Percentiles rank a stretch among this genome's conserved stretches.
Conservation (phyloP, 1,140 invertebrate species). For the Pachyrhynchus sulphureomaculatus region DNA sequence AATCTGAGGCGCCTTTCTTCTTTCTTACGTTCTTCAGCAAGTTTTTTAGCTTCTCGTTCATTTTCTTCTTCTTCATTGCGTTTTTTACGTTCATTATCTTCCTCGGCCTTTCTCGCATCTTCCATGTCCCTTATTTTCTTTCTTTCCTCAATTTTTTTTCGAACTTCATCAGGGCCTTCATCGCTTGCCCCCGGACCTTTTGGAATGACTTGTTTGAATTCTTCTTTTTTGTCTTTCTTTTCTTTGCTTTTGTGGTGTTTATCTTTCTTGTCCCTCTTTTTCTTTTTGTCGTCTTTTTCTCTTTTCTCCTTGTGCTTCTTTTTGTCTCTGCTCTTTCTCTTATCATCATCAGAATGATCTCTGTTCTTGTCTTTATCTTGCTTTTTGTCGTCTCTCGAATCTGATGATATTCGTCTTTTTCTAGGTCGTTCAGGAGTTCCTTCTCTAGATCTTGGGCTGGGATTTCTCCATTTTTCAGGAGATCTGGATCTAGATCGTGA, state of each 20-base stretch:
- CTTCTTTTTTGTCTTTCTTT: constrained; percentile 51
- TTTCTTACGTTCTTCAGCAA: constrained; percentile 44
- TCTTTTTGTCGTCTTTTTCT: constrained; percentile 57
- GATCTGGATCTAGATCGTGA: constrained; percentile 26
- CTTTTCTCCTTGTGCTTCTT: constrained; percentile 59
- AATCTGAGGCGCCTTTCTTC: constrained; percentile 40
- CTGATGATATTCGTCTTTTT: constrained; percentile 28
- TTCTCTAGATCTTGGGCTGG: constrained; percentile 45
- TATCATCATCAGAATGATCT: constrained; percentile 49
- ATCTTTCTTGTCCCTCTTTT: constrained; percentile 54
- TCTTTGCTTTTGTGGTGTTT: constrained; percentile 54
- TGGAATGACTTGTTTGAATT: constrained; percentile 55
- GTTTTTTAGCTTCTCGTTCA: background rate
- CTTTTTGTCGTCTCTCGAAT: constrained; percentile 51
- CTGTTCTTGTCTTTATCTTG: constrained; percentile 52
- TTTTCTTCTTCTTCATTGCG: background rate
- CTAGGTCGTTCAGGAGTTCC: constrained; percentile 44
- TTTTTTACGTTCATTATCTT: constrained; percentile 7
- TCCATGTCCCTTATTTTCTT: constrained; percentile 24
- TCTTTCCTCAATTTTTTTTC: constrained; percentile 19
- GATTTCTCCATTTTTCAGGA: constrained; percentile 34
- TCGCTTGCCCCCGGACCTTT: constrained; percentile 47
- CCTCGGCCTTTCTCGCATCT: constrained; percentile 1
- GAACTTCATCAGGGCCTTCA: constrained; percentile 43
- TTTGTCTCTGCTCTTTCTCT: constrained; percentile 57